Evolutionary conservation across 2,888 invertebrate genomes (phyloP).

Genomic region (Willowsia nigromaculata): DNA sequence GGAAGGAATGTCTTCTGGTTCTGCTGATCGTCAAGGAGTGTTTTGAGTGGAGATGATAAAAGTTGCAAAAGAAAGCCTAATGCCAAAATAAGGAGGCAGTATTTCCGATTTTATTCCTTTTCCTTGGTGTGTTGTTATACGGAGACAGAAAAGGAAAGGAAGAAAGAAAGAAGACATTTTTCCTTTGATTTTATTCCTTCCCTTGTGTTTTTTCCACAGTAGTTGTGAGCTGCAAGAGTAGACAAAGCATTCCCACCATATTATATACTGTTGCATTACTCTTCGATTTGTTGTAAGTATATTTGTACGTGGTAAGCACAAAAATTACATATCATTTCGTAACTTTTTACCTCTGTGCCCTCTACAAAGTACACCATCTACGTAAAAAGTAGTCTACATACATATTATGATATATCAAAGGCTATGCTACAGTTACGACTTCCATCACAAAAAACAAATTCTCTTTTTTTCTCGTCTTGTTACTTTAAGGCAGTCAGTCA

Average conservation of each 20-base stretch:
- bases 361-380: neutral
- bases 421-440: neutral
- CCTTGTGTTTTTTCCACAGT: neutral
- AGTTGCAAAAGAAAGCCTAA: conserved; percentile 27
- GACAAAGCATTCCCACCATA: neutral
- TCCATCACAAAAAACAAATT: neutral
- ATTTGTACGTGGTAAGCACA: neutral
- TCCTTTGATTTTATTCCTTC: neutral
- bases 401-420: neutral
- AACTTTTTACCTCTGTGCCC: neutral
- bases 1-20: neutral
- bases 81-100: neutral
- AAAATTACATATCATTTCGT: neutral
- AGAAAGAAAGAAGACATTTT: neutral
- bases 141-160: neutral
- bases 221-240: neutral
- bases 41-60: neutral
- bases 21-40: neutral
- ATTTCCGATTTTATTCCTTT: neutral
- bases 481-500: conserved; percentile 1
- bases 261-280: no score
- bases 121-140: neutral
- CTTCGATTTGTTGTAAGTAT: no score
- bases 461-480: neutral
- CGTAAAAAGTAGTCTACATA: no score